Evolutionary conservation across 23 tunicate species (phyloP).

Genomic region (Clavelina lepadiformis): DNA sequence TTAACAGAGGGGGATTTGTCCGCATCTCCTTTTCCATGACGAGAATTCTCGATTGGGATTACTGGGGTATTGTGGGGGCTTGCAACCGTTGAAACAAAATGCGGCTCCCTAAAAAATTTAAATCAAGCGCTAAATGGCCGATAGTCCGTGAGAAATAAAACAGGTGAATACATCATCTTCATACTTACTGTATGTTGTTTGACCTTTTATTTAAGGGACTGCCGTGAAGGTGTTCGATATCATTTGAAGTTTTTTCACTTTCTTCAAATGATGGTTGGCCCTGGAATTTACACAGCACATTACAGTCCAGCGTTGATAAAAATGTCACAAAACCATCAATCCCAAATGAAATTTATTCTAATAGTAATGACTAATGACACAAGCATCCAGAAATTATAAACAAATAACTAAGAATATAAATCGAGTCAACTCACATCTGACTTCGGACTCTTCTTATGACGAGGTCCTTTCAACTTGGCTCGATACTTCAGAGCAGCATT

Average conservation of each 20-base stretch:
- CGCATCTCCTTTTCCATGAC: neutral
- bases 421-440: constrained; percentile 16
- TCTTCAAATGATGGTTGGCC: constrained; percentile 1
- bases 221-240: constrained; percentile 47
- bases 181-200: too few species aligned
- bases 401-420: neutral
- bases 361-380: too few species aligned
- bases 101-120: too few species aligned
- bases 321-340: too few species aligned
- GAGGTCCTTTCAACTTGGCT: constrained; percentile 75
- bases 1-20: constrained; percentile 11
- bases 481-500: constrained; percentile 63
- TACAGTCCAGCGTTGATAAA: too few species aligned
- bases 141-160: too few species aligned
- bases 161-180: too few species aligned
- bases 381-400: too few species aligned
- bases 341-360: too few species aligned
- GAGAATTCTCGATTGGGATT: neutral
- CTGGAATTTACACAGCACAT: constrained; percentile 16
- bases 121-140: too few species aligned
- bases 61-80: too few species aligned
- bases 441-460: constrained; percentile 27
- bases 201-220: constrained; percentile 33
- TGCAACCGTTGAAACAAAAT: too few species aligned
- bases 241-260: neutral